Evolutionary conservation across 2,888 invertebrate genomes (phyloP), one percentile per base, ranked within the genome.

Genomic region (Drosophila siamana): DNA sequence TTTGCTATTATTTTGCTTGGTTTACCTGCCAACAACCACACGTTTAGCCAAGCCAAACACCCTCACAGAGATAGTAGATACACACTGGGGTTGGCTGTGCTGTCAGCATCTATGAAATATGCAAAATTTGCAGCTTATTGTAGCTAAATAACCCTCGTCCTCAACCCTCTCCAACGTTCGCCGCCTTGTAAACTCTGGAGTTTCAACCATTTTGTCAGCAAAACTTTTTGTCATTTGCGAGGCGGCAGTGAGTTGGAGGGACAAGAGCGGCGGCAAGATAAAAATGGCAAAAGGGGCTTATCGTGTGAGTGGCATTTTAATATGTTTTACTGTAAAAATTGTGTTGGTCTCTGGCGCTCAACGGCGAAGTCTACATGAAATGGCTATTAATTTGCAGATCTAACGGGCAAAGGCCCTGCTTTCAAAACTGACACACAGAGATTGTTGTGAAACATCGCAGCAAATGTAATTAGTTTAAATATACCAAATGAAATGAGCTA

Each of bases 111-210:
- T 84, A 82, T 84, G 88, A 84, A 84, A 88, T 84, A 84, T 88
- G 83, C 74, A 82, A 82, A 84, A 88, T 85, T 85, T 82, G 69
- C 86, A 84, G 88, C 88, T 83, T 87, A 87, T 85, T 87, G 72
- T 80, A 74, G 67, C 81, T 75, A 78, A 81, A 84, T 86, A 80
- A 72, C 57, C 78, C 48, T 41, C 68, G 43, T 7, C 43, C 16
- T n/a, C n/a, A n/a, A n/a, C 67, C 41, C 47, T 44, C 9, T 6
- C 48, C 41, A 1, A 3, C 19, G 3, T 1, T 3, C 19, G 19
- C 30, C 16, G n/a, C 41, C 1, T 19, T 3, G 19, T 36, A 30
- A 57, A 16, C 44, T 16, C 55, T 15, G 38, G 36, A 52, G 28
- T 40, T 48, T 40, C 74, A 52, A 73, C 55, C 69, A 69, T 74